Percentiles rank a stretch among this genome's conserved stretches.
Evolutionary conservation across 2,888 invertebrate genomes (phyloP).

Genomic region (Ernsta delagoae): DNA sequence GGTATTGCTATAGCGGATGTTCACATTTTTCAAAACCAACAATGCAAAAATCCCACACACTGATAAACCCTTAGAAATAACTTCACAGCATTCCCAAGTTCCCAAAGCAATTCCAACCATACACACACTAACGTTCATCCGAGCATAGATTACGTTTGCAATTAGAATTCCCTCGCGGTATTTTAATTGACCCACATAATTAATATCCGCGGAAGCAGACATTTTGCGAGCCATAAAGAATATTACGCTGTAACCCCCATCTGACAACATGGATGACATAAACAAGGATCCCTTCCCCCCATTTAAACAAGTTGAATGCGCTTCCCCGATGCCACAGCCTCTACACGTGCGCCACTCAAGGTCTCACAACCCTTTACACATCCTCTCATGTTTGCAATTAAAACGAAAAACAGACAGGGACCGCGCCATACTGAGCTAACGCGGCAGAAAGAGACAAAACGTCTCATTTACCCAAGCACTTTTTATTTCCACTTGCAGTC

Average conservation of each 20-base stretch:
- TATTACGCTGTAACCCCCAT: slow-evolving; percentile 49
- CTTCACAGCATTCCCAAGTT: not conserved
- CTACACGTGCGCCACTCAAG: slow-evolving; percentile 82
- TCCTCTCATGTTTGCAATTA: slow-evolving; percentile 82
- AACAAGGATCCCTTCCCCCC: slow-evolving; percentile 67
- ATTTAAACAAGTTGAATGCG: slow-evolving; percentile 77
- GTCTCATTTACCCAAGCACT: slow-evolving; percentile 81
- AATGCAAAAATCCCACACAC: slow-evolving; percentile 9
- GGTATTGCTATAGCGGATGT: not conserved
- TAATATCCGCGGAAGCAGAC: slow-evolving; percentile 45
- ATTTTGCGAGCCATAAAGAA: slow-evolving; percentile 43
- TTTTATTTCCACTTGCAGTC: slow-evolving; percentile 81
- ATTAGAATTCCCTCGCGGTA: slow-evolving; percentile 33
- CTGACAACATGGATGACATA: slow-evolving; percentile 65
- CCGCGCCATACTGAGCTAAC: slow-evolving; percentile 45
- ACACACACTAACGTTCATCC: slow-evolving; percentile 7
- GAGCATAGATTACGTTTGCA: slow-evolving; percentile 30
- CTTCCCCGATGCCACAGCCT: slow-evolving; percentile 59
- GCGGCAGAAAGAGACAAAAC: slow-evolving; percentile 66
- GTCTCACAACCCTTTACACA: slow-evolving; percentile 80
- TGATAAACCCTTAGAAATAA: slow-evolving; percentile 20
- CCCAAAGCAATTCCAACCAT: slow-evolving; percentile 12
- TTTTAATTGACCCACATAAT: slow-evolving; percentile 52
- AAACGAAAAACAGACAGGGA: slow-evolving; percentile 77
- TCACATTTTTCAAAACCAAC: slow-evolving; percentile 5